A percentile compares a stretch with the other conserved stretches of the same genome.
phyloP scores from a whole-genome alignment of 2,888 invertebrate species.

The Aporophyla nigra region DNA sequence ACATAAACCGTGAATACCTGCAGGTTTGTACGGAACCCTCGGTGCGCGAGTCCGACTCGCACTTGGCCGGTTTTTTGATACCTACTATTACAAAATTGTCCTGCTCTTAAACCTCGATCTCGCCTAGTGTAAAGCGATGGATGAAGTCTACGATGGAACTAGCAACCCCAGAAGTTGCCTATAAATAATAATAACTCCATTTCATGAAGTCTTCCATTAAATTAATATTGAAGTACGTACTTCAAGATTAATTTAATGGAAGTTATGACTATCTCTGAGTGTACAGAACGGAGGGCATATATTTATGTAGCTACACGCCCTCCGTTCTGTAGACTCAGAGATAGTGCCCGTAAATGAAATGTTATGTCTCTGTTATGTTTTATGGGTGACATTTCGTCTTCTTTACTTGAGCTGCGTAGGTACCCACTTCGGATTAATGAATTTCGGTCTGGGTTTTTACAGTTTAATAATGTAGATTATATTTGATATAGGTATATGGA shows the following conservation, averaged over 20 bases:
- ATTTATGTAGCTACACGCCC: not conserved
- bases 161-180: not conserved
- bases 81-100: not conserved
- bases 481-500: not conserved
- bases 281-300: no score
- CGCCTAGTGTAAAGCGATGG: not conserved
- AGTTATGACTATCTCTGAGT: no score
- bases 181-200: not conserved
- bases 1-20: no score
- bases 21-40: no score
- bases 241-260: no score
- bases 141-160: not conserved
- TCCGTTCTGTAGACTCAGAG: slow-evolving; percentile 18
- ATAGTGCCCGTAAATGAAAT: slow-evolving; percentile 15
- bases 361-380: slow-evolving; percentile 28
- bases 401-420: not conserved
- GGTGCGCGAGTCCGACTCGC: no score
- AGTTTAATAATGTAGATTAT: not conserved
- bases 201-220: slow-evolving; percentile 3
- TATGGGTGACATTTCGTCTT: slow-evolving; percentile 18
- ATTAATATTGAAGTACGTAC: slow-evolving; percentile 27
- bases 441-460: not conserved
- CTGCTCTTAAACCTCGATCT: not conserved
- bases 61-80: no score
- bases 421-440: slow-evolving; percentile 1